Percentiles rank a stretch among this genome's conserved stretches.
Evolutionary conservation across 2,797 vertebrate species (phyloP).

Genomic region (Hemibagrus guttatus): DNA sequence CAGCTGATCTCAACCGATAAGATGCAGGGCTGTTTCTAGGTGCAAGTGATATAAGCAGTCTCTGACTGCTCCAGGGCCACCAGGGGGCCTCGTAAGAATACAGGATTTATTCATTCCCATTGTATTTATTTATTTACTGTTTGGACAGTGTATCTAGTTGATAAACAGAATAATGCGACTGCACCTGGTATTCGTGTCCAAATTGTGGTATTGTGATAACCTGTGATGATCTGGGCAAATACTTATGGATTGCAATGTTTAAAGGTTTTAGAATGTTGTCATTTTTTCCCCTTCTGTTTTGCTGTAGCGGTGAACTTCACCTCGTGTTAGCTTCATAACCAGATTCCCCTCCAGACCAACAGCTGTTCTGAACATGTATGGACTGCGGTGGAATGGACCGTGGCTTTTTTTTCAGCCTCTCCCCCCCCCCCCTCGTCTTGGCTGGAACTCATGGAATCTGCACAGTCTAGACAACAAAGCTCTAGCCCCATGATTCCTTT

Average conservation of each 20-base stretch:
- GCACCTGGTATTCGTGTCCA: no score
- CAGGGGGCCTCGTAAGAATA: constrained; percentile 19
- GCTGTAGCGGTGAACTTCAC: constrained; percentile 10
- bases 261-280: neutral
- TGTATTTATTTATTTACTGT: neutral
- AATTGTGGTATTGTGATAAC: neutral
- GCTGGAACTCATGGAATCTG: constrained; percentile 73
- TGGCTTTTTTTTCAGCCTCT: constrained; percentile 6
- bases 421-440: constrained; percentile 49
- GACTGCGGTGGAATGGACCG: constrained; percentile 33
- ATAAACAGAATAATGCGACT: neutral
- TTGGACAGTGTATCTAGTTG: neutral
- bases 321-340: constrained; percentile 30
- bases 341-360: constrained; percentile 43
- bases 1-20: neutral
- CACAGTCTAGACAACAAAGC: constrained; percentile 75
- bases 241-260: neutral
- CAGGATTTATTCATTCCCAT: neutral
- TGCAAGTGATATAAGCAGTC: neutral
- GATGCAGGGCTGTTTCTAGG: neutral
- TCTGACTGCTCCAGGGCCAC: neutral
- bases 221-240: neutral
- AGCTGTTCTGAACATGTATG: constrained; percentile 60
- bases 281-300: constrained; percentile 36
- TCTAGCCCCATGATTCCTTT: constrained; percentile 64